These are phyloP conservation scores for Heliothis virescens DNA, from an alignment of 1,140 invertebrate genomes.

Conservation along the genomic window DNA sequence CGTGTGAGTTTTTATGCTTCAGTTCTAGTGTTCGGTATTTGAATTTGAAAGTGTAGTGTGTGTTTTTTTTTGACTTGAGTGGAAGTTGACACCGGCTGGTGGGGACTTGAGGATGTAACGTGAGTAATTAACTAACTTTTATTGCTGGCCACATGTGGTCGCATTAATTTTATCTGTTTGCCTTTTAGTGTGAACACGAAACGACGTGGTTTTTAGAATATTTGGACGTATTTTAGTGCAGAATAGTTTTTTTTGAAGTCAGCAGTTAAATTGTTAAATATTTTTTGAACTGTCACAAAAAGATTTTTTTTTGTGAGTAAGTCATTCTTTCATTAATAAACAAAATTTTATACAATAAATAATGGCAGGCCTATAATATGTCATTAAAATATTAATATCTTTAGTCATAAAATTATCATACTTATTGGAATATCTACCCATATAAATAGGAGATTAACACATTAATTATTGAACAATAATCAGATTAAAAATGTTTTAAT, in stretches of 20 bases:
- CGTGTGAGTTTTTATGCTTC: conserved; percentile 8
- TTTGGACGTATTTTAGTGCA: background rate
- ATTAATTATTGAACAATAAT: too few relatives aligned
- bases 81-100: background rate
- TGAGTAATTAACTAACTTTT: conserved; percentile 33
- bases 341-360: too few relatives aligned
- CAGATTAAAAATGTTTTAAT: too few relatives aligned
- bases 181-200: background rate
- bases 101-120: conserved; percentile 13
- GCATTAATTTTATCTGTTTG: conserved; percentile 6
- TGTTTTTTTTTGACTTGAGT: conserved; percentile 13
- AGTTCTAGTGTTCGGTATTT: conserved; percentile 11
- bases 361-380: too few relatives aligned
- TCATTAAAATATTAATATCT: too few relatives aligned
- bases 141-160: conserved; percentile 14
- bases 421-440: too few relatives aligned
- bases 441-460: too few relatives aligned
- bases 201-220: background rate
- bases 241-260: background rate
- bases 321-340: too few relatives aligned
- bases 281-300: too few relatives aligned
- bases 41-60: conserved; percentile 10
- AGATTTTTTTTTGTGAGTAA: too few relatives aligned
- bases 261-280: too few relatives aligned
- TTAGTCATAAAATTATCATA: too few relatives aligned